These are phyloP conservation scores for Drosophila mojavensis DNA, from an alignment of 1,140 invertebrate species.

Conservation along the genomic window DNA sequence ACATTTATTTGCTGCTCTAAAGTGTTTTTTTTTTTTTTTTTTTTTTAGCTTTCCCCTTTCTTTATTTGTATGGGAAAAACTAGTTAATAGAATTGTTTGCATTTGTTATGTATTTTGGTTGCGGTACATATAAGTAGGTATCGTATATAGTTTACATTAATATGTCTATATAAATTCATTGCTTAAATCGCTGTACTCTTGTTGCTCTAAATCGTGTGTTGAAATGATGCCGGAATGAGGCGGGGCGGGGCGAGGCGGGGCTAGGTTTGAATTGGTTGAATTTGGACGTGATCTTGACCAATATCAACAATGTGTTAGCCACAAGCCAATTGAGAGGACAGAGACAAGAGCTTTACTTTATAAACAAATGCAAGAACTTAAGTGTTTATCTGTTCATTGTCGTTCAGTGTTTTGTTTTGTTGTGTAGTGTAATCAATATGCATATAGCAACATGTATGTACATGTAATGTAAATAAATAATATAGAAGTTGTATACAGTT, in stretches of 20 bases:
- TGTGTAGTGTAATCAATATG: conserved; percentile 31
- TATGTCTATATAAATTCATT: conserved; percentile 79
- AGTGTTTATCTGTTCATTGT: conserved; percentile 15
- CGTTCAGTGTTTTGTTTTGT: conserved; percentile 13
- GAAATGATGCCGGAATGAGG: neutral
- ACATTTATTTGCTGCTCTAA: conserved; percentile 29
- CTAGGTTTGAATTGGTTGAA: neutral
- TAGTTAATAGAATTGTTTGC: conserved; percentile 31
- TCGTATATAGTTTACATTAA: conserved; percentile 75
- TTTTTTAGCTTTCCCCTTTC: too few species aligned
- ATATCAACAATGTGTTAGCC: too few species aligned
- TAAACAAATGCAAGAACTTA: conserved; percentile 37
- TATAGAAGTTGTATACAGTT: conserved; percentile 49
- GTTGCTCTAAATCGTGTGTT: conserved; percentile 36
- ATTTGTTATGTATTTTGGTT: conserved; percentile 40
- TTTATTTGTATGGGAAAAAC: conserved; percentile 24
- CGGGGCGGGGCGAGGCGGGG: neutral
- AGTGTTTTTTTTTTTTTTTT: conserved; percentile 3
- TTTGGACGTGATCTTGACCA: too few species aligned
- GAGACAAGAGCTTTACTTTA: conserved; percentile 19
- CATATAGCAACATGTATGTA: conserved; percentile 53
- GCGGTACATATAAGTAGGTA: conserved; percentile 60
- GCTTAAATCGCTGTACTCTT: conserved; percentile 72
- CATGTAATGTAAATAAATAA: conserved; percentile 52
- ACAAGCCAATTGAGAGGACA: conserved; percentile 7